These are phyloP conservation scores for Atethmia centrago DNA, from an alignment of 2,888 invertebrate genomes.

Conservation along the genomic window DNA sequence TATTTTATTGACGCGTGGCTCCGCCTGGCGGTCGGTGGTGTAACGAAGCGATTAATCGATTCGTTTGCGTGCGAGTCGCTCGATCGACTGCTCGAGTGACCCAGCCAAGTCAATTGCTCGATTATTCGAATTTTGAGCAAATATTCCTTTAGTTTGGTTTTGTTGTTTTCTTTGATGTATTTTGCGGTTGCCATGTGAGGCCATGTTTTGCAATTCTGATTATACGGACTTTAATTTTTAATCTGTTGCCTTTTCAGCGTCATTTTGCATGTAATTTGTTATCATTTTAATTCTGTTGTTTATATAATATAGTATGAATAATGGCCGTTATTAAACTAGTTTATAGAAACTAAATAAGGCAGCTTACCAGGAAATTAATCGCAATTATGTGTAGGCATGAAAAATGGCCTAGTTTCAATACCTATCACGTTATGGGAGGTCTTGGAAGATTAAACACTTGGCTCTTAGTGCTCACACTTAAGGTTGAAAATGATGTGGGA, in stretches of 20 bases:
- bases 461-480: slow-evolving; percentile 64
- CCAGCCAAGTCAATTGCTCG: slow-evolving; percentile 78
- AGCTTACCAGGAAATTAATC: slow-evolving; percentile 60
- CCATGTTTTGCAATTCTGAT: slow-evolving; percentile 52
- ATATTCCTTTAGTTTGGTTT: slow-evolving; percentile 75
- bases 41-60: slow-evolving; percentile 89
- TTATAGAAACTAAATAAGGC: slow-evolving; percentile 44
- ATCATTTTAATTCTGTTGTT: slow-evolving; percentile 15
- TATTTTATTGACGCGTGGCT: slow-evolving; percentile 90
- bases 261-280: slow-evolving; percentile 41
- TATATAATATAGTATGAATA: slow-evolving; percentile 28
- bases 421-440: slow-evolving; percentile 78
- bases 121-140: slow-evolving; percentile 79
- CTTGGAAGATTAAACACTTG: slow-evolving; percentile 62
- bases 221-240: slow-evolving; percentile 43
- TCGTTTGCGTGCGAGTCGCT: slow-evolving; percentile 86
- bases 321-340: slow-evolving; percentile 39
- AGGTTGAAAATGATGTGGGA: slow-evolving; percentile 70
- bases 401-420: slow-evolving; percentile 63
- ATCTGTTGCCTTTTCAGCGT: slow-evolving; percentile 39
- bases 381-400: slow-evolving; percentile 61
- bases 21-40: slow-evolving; percentile 86
- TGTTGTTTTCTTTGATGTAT: slow-evolving; percentile 68
- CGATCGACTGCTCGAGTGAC: slow-evolving; percentile 78
- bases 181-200: slow-evolving; percentile 53